Base-by-base conservation (phyloP, 2,888 invertebrate genomes). In the Latrodectus elegans region DNA sequence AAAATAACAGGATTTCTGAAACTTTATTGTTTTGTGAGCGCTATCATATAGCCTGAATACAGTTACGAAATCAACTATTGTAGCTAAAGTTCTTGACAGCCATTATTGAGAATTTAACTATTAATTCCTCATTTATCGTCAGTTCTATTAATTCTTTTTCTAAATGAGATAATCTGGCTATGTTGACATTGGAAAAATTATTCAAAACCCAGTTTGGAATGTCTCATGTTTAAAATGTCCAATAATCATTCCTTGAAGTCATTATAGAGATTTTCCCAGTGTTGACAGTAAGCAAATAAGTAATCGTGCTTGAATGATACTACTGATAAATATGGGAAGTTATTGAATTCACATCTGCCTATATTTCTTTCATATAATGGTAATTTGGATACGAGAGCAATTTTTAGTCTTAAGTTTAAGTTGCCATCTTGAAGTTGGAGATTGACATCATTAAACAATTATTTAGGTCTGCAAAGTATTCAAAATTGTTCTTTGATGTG, bases 91-190 rank as follows among this genome's bases (percentile, higher is more conserved):
- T 76, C 65, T 76, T 76, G 15, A 60, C 65, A 79, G 78, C 68
- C 53, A 78, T 52, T 26, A n/a, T 71, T 55, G 55, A 70, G 55
- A 70, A 79, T 79, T 79, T 79, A 71, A 71, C 26, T 79, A n/a
- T 38, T 70, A 79, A 55, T 55, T 70, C 68, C 60, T 70, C 70
- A 70, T 70, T 79, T 71, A 52, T 70, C 22, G 71, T 70, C 38
- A 79, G 55, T 26, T 67, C 77, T 67, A 67, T 70, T 9, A 78
- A 55, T 55, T 67, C n/a, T 51, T 70, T 55, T 74, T 74, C 55
- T 74, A 55, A 74, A 4, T 74, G 53, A 22, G 73, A 74, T 65
- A 52, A 67, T 77, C 17, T 17, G 65, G 77, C 72, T 72, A 15
- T 72, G 49, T 72, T 49, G 49, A 51, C 67, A 51, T 67, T 67